Evolutionary conservation across 1,140 invertebrate genomes (phyloP).

Genomic region (Drosophila virilis): DNA sequence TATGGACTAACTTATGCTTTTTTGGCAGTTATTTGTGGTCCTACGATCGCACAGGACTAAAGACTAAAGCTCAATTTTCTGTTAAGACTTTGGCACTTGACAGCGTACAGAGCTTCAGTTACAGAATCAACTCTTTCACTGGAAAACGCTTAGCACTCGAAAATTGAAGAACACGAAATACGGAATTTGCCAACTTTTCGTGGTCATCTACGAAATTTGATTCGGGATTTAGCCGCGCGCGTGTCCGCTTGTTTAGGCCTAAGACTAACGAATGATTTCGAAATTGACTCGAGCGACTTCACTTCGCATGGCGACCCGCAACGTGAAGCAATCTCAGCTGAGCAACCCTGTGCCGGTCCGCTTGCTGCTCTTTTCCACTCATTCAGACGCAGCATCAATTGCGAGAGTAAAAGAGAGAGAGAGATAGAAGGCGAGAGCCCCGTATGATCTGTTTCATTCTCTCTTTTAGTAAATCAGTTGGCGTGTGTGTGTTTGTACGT

Average conservation of each 20-base stretch:
- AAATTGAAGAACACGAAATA: slow-evolving; percentile 9
- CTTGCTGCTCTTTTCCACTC: slow-evolving; percentile 58
- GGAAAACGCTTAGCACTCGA: not conserved
- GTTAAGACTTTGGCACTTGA: not conserved
- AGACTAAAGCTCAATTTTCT: not conserved
- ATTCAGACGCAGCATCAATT: slow-evolving; percentile 32
- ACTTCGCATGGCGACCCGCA: slow-evolving; percentile 41
- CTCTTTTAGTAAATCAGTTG: slow-evolving; percentile 63
- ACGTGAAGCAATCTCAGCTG: slow-evolving; percentile 55
- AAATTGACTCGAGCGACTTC: slow-evolving; percentile 67
- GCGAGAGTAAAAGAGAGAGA: not conserved
- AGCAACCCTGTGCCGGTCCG: slow-evolving; percentile 42
- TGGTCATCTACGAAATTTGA: slow-evolving; percentile 26
- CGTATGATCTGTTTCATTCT: slow-evolving; percentile 23
- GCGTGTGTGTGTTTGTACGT: slow-evolving; percentile 39
- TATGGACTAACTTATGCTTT: too few relatives aligned
- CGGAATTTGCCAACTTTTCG: slow-evolving; percentile 28
- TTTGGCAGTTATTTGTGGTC: not conserved
- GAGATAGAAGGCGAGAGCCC: not conserved
- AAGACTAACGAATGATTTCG: slow-evolving; percentile 82
- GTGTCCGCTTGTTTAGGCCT: slow-evolving; percentile 83
- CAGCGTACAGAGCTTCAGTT: not conserved
- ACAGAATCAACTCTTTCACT: not conserved
- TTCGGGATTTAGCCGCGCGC: slow-evolving; percentile 58
- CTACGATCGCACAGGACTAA: not conserved